Conservation (phyloP, 1,140 invertebrate species). For the Lepidurus apus region DNA sequence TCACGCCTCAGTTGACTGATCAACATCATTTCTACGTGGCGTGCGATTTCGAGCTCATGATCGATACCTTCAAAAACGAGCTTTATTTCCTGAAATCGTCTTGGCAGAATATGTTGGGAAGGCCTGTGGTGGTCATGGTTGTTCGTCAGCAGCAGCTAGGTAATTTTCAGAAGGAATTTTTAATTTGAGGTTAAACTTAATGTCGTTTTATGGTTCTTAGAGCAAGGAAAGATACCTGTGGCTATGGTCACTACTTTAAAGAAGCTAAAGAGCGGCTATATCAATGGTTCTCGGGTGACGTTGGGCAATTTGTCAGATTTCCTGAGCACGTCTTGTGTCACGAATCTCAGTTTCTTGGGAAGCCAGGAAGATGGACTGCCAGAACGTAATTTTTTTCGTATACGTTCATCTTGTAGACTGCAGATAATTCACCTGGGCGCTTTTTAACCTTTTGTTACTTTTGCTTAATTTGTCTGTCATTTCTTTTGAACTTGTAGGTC, state of each 20-base stretch:
- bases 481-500: conserved; percentile 48
- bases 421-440: neutral
- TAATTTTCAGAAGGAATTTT: conserved; percentile 49
- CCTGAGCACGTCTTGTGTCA: conserved; percentile 90
- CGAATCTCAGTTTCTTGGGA: conserved; percentile 88
- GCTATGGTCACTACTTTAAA: conserved; percentile 96
- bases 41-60: conserved; percentile 92
- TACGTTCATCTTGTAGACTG: conserved; percentile 28
- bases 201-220: conserved; percentile 53
- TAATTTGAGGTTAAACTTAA: neutral
- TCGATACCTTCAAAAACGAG: conserved; percentile 93
- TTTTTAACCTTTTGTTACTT: conserved; percentile 18
- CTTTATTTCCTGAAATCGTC: conserved; percentile 93
- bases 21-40: conserved; percentile 93
- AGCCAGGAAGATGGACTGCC: conserved; percentile 85
- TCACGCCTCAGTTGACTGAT: conserved; percentile 97
- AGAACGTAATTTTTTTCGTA: conserved; percentile 53
- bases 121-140: conserved; percentile 81
- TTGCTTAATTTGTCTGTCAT: conserved; percentile 29
- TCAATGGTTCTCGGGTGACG: conserved; percentile 90
- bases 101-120: conserved; percentile 89
- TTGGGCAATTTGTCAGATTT: conserved; percentile 87
- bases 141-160: conserved; percentile 87
- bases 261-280: conserved; percentile 97
- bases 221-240: conserved; percentile 83